Evolutionary conservation across 2,888 invertebrate genomes (phyloP), one percentile per base, ranked within the genome.

Genomic region (Bombylius major): DNA sequence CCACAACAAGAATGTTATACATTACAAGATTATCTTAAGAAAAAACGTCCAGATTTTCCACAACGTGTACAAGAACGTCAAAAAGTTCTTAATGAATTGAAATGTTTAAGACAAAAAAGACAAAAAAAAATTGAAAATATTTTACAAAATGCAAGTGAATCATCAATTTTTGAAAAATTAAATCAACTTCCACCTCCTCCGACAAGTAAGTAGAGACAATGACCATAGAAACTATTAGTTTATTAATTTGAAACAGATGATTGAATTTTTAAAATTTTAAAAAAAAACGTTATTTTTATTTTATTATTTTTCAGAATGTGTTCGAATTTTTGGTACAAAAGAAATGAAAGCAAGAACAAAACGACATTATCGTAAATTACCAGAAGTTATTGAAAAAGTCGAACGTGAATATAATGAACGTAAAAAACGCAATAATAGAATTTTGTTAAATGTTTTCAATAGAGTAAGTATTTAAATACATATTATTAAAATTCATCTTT

Each of bases 381-480:
- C 87, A 1, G 89, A 90, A 75, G 84, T 88, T 4, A 73, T 82
- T 57, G 78, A 78, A 58, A 86, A 82, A 65, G 79, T 80, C 61
- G 78, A 80, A 51, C 77, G 79, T 45, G 70, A 76, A 31, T 79
- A 77, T 55, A 80, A 83, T 62, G 80, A 84, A 64, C 79, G 78
- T 51, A 76, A 78, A 3, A 80, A 79, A 65, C 81, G 80, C 62
- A 83, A 84, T 9, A 89, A 89, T 74, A 79, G 84, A 62, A 70
- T 89, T 36, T 82, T 90, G 79, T 83, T 84, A 3, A 81, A 83
- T 68, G 78, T 88, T 57, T 90, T 89, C 71, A 86, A 86, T 68
- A 83, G 80, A 78, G 87, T 87, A 73, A 56, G 62, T 60, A 23
- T 23, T 13, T 51, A 39, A 13, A 51, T n/a, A n/a, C n/a, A n/a